phyloP scores from a whole-genome alignment of 2,797 vertebrate genomes.

The Protonibea diacanthus region DNA sequence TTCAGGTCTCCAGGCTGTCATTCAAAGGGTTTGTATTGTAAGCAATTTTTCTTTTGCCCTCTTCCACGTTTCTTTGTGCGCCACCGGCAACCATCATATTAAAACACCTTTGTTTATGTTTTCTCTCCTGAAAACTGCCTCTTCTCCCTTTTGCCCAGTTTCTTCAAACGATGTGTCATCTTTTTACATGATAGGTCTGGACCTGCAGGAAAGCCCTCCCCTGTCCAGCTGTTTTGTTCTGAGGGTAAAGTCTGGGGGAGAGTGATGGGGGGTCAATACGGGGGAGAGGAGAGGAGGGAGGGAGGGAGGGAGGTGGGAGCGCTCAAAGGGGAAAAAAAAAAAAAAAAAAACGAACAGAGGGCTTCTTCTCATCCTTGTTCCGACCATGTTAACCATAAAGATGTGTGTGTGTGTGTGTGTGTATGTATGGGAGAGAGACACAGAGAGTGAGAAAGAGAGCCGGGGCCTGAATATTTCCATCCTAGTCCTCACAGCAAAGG shows the following conservation, averaged over 20 bases:
- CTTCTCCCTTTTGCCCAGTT: constrained; percentile 57
- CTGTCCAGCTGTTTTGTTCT: constrained; percentile 79
- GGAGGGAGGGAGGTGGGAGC: constrained; percentile 24
- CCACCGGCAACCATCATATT: constrained; percentile 77
- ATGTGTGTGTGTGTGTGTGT: constrained; percentile 48
- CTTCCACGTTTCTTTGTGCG: constrained; percentile 57
- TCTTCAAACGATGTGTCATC: constrained; percentile 80
- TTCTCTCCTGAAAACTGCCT: constrained; percentile 62
- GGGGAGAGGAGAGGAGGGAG: too few relatives aligned
- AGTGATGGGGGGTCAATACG: constrained; percentile 66
- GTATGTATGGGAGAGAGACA: constrained; percentile 41
- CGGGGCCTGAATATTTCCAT: constrained; percentile 63
- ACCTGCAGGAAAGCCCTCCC: constrained; percentile 78
- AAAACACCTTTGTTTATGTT: constrained; percentile 80
- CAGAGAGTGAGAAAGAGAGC: constrained; percentile 39
- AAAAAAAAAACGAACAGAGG: constrained; percentile 37
- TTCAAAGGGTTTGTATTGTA: constrained; percentile 79
- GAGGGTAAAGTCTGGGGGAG: constrained; percentile 68
- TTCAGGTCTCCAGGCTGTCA: constrained; percentile 70
- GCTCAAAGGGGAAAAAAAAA: constrained; percentile 50
- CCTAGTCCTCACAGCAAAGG: constrained; percentile 66
- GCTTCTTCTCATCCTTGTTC: constrained; percentile 59
- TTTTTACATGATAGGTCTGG: constrained; percentile 77
- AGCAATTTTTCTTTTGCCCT: constrained; percentile 75
- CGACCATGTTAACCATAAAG: constrained; percentile 57